Evolutionary conservation across 2,888 invertebrate species (phyloP).

Genomic region (Cryptocephalus moraei): DNA sequence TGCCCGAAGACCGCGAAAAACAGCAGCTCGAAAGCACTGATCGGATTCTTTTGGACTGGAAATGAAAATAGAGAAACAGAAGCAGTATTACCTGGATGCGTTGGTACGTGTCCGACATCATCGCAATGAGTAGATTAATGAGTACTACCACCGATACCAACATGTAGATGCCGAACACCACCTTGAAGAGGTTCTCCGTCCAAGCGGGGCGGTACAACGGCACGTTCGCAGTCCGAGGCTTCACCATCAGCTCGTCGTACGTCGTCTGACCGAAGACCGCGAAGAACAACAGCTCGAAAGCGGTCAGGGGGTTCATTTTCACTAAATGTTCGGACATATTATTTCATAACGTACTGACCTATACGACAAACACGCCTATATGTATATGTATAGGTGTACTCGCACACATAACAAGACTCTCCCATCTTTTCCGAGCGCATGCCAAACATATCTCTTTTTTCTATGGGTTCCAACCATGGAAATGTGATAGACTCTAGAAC

Average conservation of each 20-base stretch:
- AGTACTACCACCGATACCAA: constrained; percentile 96
- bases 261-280: constrained; percentile 93
- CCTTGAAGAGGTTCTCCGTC: constrained; percentile 80
- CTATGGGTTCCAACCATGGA: no score
- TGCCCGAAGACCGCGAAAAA: constrained; percentile 99
- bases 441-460: constrained; percentile 11
- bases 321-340: constrained; percentile 40
- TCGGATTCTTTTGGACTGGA: constrained; percentile 84
- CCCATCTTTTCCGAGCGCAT: constrained; percentile 5
- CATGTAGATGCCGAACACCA: constrained; percentile 95
- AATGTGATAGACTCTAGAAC: no score
- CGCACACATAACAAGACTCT: no score
- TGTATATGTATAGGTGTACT: no score
- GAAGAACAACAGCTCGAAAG: constrained; percentile 96
- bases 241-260: constrained; percentile 59
- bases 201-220: constrained; percentile 65
- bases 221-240: constrained; percentile 64
- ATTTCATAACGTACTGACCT: no score
- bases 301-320: constrained; percentile 79
- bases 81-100: constrained; percentile 82
- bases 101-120: constrained; percentile 99
- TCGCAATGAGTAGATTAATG: constrained; percentile 98
- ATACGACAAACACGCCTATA: no score
- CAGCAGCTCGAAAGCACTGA: constrained; percentile 91
- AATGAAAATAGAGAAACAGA: constrained; percentile 40